Base-by-base conservation (phyloP, 2,888 invertebrate genomes). In the Scotopteryx bipunctaria region DNA sequence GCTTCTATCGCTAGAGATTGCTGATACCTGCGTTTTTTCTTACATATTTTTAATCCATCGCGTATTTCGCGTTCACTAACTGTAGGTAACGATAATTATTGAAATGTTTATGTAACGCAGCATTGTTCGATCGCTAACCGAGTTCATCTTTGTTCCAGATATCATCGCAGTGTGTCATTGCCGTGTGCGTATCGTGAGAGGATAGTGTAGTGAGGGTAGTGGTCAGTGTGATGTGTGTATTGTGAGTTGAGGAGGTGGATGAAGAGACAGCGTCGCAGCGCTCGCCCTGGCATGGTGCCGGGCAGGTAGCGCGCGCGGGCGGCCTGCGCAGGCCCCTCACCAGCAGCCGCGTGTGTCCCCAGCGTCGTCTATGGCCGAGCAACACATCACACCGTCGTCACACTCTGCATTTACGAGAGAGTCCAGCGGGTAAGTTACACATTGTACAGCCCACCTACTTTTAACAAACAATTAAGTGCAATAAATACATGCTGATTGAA, bases 361-460 rank as follows among this genome's bases (percentile, higher is more conserved):
- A 94, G 94, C 94, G 93, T 94, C 94, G 95, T 95, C 95, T 96
- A 95, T 95, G 95, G 95, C 95, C 94, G 94, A 95, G 94, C 94
- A 95, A 94, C 94, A 94, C 94, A 94, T 93, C 92, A 92, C 92
- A 92, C 92, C 93, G 92, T 92, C 88, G 91, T 92, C 92, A 91
- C 93, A 92, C 93, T 93, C 93, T 92, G 93, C 92, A 92, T 92
- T 93, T 91, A 92, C 93, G 92, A 93, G 93, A 93, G 94, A 92
- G 89, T 91, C 91, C 91, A 91, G 81, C 84, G 81, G 91, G 91
- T 91, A 73, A 78, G 73, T 31, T 49, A 1, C 27, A 13, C 11
- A 43, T 1, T 21, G 21, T 21, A 21, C n/a, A n/a, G n/a, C n/a
- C n/a, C n/a, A n/a, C n/a, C n/a, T n/a, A n/a, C n/a, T n/a, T n/a